Evolutionary conservation across 2,797 vertebrate genomes (phyloP), one percentile per base, ranked within the genome.

Genomic region (Helarctos malayanus): DNA sequence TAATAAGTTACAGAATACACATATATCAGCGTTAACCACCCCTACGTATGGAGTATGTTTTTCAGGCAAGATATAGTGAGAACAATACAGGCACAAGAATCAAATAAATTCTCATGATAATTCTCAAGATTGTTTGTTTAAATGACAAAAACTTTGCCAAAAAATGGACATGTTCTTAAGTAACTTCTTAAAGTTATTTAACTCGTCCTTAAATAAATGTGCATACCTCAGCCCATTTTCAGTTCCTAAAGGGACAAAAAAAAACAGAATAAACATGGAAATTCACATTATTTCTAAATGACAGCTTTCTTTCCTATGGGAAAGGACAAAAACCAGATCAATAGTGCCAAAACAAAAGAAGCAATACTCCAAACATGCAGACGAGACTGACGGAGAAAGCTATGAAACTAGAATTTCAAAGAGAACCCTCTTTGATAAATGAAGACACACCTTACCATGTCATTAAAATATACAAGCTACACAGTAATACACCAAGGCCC

Each of bases 351-450:
- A 45, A 73, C n/a, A 76, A 96, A 96, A 94, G 68, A 92, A 95
- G 88, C 9, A 9, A 69, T 84, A 92, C 65, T 95, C 63, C 57
- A 92, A 96, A 95, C 21, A 78, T 61, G 75, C 25, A 95, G 19
- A 90, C 75, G 21, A 97, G 49, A 79, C 57, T 63, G 32, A 82
- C 79, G 7, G 25, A 91, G 59, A 97, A 94, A 87, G 38, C 59
- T 80, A 79, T 83, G 38, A 96, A 97, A 96, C 21, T 90, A 90
- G 25, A 96, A 97, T 98, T 95, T 92, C 84, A 96, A 90, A 96
- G 27, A 90, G 59, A 96, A 71, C 19, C 0, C 52, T 49, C 13
- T 89, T 87, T 94, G 90, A 97, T 92, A 97, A 97, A 95, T 96
- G 65, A 97, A 94, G 73, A 97, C 56, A 68, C 29, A 90, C 18